Conservation (phyloP, 1,140 invertebrate species). For the Neoseiulus cucumeris region DNA sequence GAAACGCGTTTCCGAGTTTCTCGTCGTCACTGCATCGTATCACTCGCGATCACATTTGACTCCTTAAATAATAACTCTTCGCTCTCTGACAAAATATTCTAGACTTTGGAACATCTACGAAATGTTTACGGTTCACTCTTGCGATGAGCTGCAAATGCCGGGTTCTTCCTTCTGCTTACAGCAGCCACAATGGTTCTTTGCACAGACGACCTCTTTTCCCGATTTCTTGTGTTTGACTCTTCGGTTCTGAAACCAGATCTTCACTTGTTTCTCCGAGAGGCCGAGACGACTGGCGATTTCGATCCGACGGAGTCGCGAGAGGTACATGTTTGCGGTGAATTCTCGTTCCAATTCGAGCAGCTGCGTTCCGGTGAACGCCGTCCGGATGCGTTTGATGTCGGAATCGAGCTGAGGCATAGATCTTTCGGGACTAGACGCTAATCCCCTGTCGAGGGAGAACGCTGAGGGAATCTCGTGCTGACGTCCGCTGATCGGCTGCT, state of each 20-base stretch:
- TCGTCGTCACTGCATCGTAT: no score
- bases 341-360: conserved; percentile 37
- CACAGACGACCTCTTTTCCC: background rate
- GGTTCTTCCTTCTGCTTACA: background rate
- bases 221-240: conserved; percentile 30
- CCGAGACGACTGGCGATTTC: conserved; percentile 39
- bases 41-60: no score
- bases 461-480: background rate
- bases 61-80: no score
- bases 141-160: no score
- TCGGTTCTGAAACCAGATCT: conserved; percentile 52
- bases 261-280: conserved; percentile 80
- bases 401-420: background rate
- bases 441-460: background rate
- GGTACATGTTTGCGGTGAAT: conserved; percentile 37
- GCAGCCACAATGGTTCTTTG: conserved; percentile 6
- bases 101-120: no score
- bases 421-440: no score
- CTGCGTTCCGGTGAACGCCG: conserved; percentile 38
- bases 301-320: conserved; percentile 35
- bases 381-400: conserved; percentile 32
- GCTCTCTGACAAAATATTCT: no score
- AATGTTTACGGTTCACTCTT: no score
- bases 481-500: background rate
- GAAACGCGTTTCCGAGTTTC: no score